Conservation (phyloP, 2,888 invertebrate genomes). For the Eupithecia inturbata region DNA sequence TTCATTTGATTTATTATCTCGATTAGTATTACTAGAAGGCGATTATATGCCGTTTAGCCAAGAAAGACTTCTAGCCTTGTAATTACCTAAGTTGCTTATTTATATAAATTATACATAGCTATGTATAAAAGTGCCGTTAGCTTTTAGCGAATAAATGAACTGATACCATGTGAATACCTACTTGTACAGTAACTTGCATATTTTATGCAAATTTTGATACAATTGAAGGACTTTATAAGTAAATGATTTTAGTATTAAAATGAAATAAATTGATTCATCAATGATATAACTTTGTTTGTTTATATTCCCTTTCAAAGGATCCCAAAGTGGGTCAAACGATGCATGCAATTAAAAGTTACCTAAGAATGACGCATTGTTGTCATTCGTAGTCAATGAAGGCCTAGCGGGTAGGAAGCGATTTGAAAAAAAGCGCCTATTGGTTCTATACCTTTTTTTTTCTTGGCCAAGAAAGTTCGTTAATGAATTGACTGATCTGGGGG, state of each 20-base stretch:
- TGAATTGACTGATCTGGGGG: too few relatives aligned
- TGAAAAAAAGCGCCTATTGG: background rate
- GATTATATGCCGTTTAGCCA: constrained; percentile 69
- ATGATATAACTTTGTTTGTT: constrained; percentile 51
- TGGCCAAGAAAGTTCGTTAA: too few relatives aligned
- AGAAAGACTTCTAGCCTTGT: constrained; percentile 78
- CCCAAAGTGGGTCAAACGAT: constrained; percentile 22
- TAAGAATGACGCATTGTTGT: background rate
- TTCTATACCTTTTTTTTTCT: too few relatives aligned
- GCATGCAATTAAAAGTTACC: constrained; percentile 3
- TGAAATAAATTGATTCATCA: constrained; percentile 66
- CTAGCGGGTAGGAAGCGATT: background rate
- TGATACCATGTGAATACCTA: constrained; percentile 67
- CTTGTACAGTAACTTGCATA: constrained; percentile 61
- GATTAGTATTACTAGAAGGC: constrained; percentile 73
- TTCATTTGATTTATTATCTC: constrained; percentile 56
- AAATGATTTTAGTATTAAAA: constrained; percentile 66
- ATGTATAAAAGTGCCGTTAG: constrained; percentile 71
- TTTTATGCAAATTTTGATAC: constrained; percentile 65
- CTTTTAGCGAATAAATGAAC: constrained; percentile 67
- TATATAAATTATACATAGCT: constrained; percentile 64
- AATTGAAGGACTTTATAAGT: constrained; percentile 58
- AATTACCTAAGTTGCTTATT: constrained; percentile 70
- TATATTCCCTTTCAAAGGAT: constrained; percentile 37
- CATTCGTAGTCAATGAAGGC: background rate